Base-by-base conservation (phyloP, 2,113 vertebrate genomes). In the Perognathus longimembris region DNA sequence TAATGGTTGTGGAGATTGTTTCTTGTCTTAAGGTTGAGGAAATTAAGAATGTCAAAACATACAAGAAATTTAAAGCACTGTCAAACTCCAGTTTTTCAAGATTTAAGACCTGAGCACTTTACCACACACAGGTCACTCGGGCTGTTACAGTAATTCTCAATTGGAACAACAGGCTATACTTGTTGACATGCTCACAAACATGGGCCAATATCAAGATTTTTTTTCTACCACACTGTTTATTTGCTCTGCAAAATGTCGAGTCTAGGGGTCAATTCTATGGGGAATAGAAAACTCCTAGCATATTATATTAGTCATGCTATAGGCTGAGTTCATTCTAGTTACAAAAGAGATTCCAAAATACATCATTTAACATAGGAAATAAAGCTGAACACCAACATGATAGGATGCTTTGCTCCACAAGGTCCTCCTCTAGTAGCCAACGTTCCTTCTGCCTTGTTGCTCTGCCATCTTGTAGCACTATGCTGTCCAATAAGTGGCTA, bases 11-110 rank as follows among this genome's bases (percentile, higher is more conserved):
- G 4, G n/a, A 76, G 30, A 86, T 77, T 88, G 15, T 75, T 82
- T 85, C 69, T 93, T 89, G 78, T 34, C 90, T 70, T 88, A 30
- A 70, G 24, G 73, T 82, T 87, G 28, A 78, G 69, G 36, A 91
- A 89, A 69, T 80, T 30, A 77, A 70, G 77, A 71, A 82, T 81
- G 38, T 59, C 34, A 76, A 76, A 92, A 77, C 40, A 69, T 57
- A n/a, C 8, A 36, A 71, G 50, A 32, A 80, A 73, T 77, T 85
- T 21, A 88, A 93, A 82, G 32, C 4, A 40, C 50, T 24, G 70
- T 59, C 21, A 34, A 74, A 66, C 70, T 61, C 34, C 36, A 64
- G 57, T 32, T 92, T 96, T 82, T 88, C 38, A 66, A 78, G 45
- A 32, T 85, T 85, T 91, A 59, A 57, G 80, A 78, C 38, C 40